A percentile compares a stretch with the other conserved stretches of the same genome.
Conservation (phyloP, 2,113 vertebrate genomes). For the Uropsilus gracilis region DNA sequence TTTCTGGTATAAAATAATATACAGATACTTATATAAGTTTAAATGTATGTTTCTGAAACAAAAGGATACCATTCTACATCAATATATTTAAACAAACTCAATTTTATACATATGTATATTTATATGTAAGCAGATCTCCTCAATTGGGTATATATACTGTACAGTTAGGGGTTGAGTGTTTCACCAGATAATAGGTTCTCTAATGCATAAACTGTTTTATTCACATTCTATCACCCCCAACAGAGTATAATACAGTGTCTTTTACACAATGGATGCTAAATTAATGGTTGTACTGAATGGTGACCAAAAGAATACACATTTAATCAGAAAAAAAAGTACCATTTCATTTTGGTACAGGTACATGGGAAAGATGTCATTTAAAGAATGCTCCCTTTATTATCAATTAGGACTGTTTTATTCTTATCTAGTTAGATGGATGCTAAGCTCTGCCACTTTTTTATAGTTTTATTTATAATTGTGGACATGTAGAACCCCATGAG, state of each 20-base stretch:
- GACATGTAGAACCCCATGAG: conserved; percentile 84
- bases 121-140: neutral
- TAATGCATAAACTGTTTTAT: conserved; percentile 62
- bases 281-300: conserved; percentile 64
- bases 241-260: conserved; percentile 54
- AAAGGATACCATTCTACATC: neutral
- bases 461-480: conserved; percentile 86
- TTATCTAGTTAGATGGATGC: conserved; percentile 76
- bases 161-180: conserved; percentile 34
- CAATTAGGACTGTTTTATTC: conserved; percentile 75
- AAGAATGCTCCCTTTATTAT: conserved; percentile 64
- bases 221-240: conserved; percentile 27
- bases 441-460: conserved; percentile 82
- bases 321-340: conserved; percentile 69
- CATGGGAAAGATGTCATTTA: conserved; percentile 62
- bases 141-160: neutral
- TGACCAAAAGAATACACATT: conserved; percentile 61
- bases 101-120: neutral
- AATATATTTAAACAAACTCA: conserved; percentile 1
- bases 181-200: conserved; percentile 58
- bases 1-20: neutral
- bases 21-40: neutral
- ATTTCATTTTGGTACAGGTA: conserved; percentile 65
- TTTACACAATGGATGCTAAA: conserved; percentile 75
- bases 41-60: conserved; percentile 4